Evolutionary conservation across 2,797 vertebrate genomes (phyloP).

Genomic region (Dromococcyx pavoninus): DNA sequence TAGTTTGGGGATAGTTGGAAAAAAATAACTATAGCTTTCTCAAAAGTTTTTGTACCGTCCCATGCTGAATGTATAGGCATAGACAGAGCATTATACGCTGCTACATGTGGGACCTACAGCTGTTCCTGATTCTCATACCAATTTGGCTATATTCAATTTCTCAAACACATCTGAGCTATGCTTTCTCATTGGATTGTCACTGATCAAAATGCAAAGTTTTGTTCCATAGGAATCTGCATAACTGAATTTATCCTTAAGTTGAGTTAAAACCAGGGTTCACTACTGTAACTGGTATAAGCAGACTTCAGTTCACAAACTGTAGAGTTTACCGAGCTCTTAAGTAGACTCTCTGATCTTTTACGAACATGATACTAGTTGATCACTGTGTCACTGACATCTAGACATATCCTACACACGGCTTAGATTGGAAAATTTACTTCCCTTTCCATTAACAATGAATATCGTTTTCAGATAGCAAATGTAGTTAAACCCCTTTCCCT

Average conservation of each 20-base stretch:
- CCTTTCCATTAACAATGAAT: not conserved
- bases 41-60: not conserved
- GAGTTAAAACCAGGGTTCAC: not conserved
- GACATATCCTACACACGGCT: not conserved
- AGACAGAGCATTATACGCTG: rapidly evolving
- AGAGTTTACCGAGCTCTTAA: not conserved
- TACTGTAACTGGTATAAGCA: not conserved
- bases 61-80: not conserved
- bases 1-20: not conserved
- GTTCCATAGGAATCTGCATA: not conserved
- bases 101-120: not conserved
- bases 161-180: not conserved
- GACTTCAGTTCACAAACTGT: not conserved
- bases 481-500: not conserved
- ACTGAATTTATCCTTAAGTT: not conserved
- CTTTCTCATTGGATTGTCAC: not conserved
- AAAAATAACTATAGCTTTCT: not conserved
- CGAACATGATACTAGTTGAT: not conserved
- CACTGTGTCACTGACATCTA: not conserved
- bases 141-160: not conserved
- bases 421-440: not conserved
- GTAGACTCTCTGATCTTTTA: not conserved
- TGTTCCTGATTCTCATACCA: not conserved
- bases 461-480: not conserved
- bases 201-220: not conserved